A percentile compares a stretch with the other conserved stretches of the same genome.
Conservation (phyloP, 2,888 invertebrate genomes). For the Andrena bicolor region DNA sequence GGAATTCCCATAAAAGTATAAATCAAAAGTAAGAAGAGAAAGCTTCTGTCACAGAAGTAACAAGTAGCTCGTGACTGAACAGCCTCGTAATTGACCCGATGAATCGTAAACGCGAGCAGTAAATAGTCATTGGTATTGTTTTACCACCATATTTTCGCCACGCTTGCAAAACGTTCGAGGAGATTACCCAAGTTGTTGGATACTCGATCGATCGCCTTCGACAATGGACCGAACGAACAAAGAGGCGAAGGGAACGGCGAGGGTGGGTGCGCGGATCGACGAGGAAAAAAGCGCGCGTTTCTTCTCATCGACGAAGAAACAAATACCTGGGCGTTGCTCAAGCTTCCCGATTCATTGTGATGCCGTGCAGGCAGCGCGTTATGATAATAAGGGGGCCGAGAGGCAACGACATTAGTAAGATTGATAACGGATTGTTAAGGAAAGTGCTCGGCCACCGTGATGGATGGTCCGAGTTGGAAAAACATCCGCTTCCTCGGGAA, state of each 20-base stretch:
- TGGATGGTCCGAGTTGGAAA: slow-evolving; percentile 62
- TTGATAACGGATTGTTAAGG: slow-evolving; percentile 76
- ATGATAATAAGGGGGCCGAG: slow-evolving; percentile 72
- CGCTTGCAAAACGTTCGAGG: neutral
- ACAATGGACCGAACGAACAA: neutral
- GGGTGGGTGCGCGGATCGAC: slow-evolving; percentile 27
- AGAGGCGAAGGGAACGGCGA: neutral
- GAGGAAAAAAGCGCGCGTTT: slow-evolving; percentile 37
- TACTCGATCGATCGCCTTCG: slow-evolving; percentile 9
- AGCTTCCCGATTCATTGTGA: slow-evolving; percentile 65
- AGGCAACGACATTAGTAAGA: slow-evolving; percentile 73
- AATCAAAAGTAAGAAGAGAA: neutral
- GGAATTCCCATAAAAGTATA: neutral
- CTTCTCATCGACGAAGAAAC: slow-evolving; percentile 37
- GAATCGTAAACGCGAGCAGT: neutral
- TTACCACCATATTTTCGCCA: neutral
- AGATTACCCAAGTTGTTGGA: slow-evolving; percentile 7
- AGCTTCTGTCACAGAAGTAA: neutral
- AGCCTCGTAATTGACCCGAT: neutral
- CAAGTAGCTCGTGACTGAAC: neutral
- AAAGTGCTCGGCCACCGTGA: slow-evolving; percentile 60
- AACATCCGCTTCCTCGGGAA: slow-evolving; percentile 29
- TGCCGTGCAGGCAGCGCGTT: slow-evolving; percentile 58
- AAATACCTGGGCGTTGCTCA: slow-evolving; percentile 65
- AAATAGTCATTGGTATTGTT: neutral